These are phyloP conservation scores for Dolichotis patagonum DNA, from an alignment of 2,113 vertebrate species.

Conservation along the genomic window DNA sequence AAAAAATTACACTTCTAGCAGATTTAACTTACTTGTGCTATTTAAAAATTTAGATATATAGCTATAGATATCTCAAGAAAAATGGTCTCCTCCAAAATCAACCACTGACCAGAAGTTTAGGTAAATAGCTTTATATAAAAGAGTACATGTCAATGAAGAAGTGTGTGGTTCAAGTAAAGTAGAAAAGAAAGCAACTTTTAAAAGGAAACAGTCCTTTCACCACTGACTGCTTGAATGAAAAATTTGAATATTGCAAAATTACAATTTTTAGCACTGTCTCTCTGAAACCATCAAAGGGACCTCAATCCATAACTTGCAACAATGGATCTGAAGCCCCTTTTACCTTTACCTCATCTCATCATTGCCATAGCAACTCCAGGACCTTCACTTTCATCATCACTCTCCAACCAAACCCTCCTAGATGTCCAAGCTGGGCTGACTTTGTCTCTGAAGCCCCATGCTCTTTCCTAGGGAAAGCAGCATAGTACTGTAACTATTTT, in stretches of 20 bases:
- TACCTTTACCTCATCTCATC: background rate
- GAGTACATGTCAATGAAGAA: background rate
- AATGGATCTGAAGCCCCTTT: background rate
- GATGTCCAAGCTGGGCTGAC: no score
- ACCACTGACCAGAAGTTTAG: background rate
- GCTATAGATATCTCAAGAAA: background rate
- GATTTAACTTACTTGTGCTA: background rate
- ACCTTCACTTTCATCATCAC: background rate
- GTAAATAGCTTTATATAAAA: background rate
- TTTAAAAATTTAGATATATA: background rate
- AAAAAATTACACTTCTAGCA: background rate
- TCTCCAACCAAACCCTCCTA: background rate
- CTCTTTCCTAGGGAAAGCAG: background rate
- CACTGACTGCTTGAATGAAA: background rate
- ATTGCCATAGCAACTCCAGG: background rate
- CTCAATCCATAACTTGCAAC: background rate
- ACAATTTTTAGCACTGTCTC: background rate
- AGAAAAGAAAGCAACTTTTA: background rate
- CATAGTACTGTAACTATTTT: background rate
- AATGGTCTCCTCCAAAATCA: background rate
- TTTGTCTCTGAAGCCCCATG: background rate
- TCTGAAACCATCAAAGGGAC: background rate
- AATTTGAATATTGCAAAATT: background rate
- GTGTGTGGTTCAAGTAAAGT: background rate
- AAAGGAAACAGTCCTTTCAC: background rate